These are phyloP conservation scores for Leucophenga maculata DNA, from an alignment of 2,888 invertebrate genomes.

Conservation along the genomic window DNA sequence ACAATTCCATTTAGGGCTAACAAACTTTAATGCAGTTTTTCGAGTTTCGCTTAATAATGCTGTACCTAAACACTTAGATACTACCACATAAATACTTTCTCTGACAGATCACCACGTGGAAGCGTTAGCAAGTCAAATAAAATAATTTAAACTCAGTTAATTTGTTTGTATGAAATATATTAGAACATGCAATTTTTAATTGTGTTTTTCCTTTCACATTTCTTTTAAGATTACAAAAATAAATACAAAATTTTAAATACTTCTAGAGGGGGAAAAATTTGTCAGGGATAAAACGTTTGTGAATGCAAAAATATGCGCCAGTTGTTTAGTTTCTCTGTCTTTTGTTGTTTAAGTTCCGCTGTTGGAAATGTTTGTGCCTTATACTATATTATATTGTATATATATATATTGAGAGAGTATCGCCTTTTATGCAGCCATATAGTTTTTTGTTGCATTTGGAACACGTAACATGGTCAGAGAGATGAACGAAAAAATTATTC, in stretches of 20 bases:
- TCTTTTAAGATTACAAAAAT: constrained; percentile 58
- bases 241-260: constrained; percentile 61
- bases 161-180: constrained; percentile 23
- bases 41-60: too few species aligned
- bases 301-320: constrained; percentile 48
- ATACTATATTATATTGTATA: constrained; percentile 53
- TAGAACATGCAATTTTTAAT: constrained; percentile 59
- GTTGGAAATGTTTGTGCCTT: constrained; percentile 22
- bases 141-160: neutral
- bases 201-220: constrained; percentile 43
- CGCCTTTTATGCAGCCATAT: too few species aligned
- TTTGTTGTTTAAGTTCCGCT: neutral
- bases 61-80: too few species aligned
- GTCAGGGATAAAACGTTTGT: constrained; percentile 36
- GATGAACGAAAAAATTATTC: too few species aligned
- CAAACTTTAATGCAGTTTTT: too few species aligned
- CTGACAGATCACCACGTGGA: too few species aligned
- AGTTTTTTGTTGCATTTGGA: too few species aligned
- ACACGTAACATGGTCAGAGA: too few species aligned
- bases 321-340: constrained; percentile 38
- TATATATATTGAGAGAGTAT: neutral
- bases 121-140: neutral
- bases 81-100: too few species aligned
- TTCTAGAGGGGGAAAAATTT: constrained; percentile 58
- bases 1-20: too few species aligned